Evolutionary conservation across 2,797 vertebrate species (phyloP).

Genomic region (Pogonophryne albipinna): DNA sequence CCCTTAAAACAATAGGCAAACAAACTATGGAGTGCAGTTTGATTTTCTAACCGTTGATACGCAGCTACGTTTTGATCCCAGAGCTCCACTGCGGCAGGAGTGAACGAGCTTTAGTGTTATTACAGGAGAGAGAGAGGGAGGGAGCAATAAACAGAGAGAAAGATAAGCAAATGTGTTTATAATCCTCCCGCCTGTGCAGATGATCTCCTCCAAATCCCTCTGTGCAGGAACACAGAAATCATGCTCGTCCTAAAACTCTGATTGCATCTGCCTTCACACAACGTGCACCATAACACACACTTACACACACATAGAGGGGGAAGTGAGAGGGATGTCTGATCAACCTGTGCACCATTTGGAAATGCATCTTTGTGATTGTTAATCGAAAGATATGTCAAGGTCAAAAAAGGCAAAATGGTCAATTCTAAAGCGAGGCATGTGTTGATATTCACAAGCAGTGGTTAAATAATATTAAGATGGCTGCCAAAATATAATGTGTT

Average conservation of each 20-base stretch:
- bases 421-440: too few species aligned
- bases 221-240: background rate
- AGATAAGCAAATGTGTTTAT: background rate
- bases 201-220: slow-evolving; percentile 26
- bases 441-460: too few species aligned
- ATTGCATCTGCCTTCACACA: background rate
- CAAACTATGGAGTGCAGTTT: background rate
- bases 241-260: background rate
- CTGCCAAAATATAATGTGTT: too few species aligned
- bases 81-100: slow-evolving; percentile 26
- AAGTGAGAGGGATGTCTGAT: too few species aligned
- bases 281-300: background rate
- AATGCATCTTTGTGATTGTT: too few species aligned
- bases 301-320: background rate
- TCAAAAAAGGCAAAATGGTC: too few species aligned
- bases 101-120: slow-evolving; percentile 5
- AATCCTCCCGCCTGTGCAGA: slow-evolving; percentile 29
- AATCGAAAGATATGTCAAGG: too few species aligned
- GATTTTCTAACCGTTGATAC: background rate
- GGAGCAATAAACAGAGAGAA: background rate
- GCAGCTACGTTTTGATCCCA: background rate
- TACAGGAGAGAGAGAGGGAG: background rate
- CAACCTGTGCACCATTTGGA: too few species aligned
- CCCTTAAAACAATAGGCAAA: background rate
- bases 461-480: too few species aligned